phyloP scores from a whole-genome alignment of 2,797 vertebrate genomes.

The Cryptoblepharus egeriae region DNA sequence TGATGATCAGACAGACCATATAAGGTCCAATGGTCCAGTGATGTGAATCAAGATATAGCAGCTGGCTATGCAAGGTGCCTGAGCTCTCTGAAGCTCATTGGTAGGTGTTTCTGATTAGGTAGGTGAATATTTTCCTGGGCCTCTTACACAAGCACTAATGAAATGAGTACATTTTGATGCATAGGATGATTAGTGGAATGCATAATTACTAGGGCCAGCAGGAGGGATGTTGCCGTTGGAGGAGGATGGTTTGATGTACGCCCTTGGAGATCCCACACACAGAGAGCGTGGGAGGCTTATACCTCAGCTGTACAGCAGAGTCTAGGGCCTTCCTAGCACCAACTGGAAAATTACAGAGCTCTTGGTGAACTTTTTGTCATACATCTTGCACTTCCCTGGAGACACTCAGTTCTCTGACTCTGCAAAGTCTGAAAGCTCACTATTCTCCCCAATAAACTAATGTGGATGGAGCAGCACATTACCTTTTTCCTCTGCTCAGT shows the following conservation, averaged over 20 bases:
- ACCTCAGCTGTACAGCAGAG: no score
- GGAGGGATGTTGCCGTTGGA: background rate
- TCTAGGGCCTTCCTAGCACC: background rate
- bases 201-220: slow-evolving; percentile 12
- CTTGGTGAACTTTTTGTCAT: background rate
- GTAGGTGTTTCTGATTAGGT: background rate
- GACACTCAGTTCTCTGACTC: background rate
- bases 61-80: background rate
- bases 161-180: slow-evolving; percentile 42
- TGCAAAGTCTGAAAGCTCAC: fast-evolving
- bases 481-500: background rate
- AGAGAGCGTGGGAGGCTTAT: background rate
- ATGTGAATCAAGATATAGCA: no score
- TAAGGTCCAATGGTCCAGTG: no score
- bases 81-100: background rate
- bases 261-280: background rate
- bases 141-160: slow-evolving; percentile 43
- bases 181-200: slow-evolving; percentile 31
- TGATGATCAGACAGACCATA: no score
- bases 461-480: background rate
- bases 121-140: slow-evolving; percentile 48
- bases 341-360: slow-evolving; percentile 1
- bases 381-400: background rate
- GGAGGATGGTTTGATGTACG: background rate
- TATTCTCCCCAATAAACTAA: background rate